Base-by-base conservation (phyloP, 2,888 invertebrate genomes). In the Epiblema foenella region DNA sequence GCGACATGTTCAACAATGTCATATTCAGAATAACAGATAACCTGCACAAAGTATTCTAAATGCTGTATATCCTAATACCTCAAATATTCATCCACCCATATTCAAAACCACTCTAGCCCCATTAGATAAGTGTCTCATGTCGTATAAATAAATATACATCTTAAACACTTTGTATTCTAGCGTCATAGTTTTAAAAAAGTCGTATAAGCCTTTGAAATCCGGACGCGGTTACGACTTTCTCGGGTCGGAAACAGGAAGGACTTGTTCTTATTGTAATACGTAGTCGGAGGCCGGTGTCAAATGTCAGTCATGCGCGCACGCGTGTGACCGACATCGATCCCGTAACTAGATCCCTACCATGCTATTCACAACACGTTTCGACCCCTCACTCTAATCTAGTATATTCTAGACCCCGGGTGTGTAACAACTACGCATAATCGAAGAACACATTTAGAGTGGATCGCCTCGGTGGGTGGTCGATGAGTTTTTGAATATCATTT, bases 241-340 rank as follows among this genome's bases (percentile, higher is more conserved):
- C 18, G 18, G 18, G 18, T 62, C 64, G 52, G 33, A 60, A 49
- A 54, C 24, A 56, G 46, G 46, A 46, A 51, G 52, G 59, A 70
- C 59, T 54, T 56, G 66, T 56, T 67, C 49, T 70, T 69, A 64
- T 65, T 71, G 59, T 65, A 52, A 57, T 66, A 54, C 52, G 52
- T 33, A 33, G 52, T 39, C 42, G 60, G 52, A 60, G 65, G 66
- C 54, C 46, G 66, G 71, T 67, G 66, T 71, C 71, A 67, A 78
- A 85, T 89, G 81, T 85, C 89, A 73, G 83, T 86, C 85, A 85
- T 85, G 86, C 79, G 85, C 80, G 79, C 77, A 51, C 74, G 81
- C 86, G 83, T 83, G 86, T 81, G 81, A 76, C 72, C 66, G 69
- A 74, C 59, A 59, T 68, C 72, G 69, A 68, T 69, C 68, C 64